A percentile compares a stretch with the other conserved stretches of the same genome.
phyloP scores from a whole-genome alignment of 2,113 vertebrate species.

The Tympanuchus pallidicinctus region DNA sequence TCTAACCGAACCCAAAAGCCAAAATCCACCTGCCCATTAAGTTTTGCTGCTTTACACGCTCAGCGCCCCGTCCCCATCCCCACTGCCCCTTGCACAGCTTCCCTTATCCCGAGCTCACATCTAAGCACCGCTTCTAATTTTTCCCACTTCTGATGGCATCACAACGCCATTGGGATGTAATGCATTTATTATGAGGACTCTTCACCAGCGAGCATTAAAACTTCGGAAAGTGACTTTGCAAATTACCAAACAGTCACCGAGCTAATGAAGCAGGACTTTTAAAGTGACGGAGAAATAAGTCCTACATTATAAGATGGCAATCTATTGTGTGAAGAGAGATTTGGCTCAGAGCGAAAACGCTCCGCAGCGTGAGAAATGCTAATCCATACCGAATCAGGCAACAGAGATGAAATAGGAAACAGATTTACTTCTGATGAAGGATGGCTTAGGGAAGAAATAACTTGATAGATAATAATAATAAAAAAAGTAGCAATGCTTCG shows the following conservation, averaged over 20 bases:
- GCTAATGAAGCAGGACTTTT: constrained; percentile 71
- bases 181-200: constrained; percentile 60
- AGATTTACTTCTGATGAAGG: not conserved
- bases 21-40: constrained; percentile 51
- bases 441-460: not conserved
- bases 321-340: constrained; percentile 52
- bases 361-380: constrained; percentile 40
- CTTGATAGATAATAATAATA: not conserved
- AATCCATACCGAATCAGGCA: constrained; percentile 49
- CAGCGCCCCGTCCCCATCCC: not conserved
- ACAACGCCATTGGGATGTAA: constrained; percentile 67
- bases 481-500: not conserved
- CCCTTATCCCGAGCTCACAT: constrained; percentile 36
- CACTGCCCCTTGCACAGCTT: not conserved
- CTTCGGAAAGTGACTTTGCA: constrained; percentile 76
- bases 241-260: constrained; percentile 66
- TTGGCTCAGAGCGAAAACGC: constrained; percentile 21
- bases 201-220: constrained; percentile 66
- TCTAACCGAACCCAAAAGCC: constrained; percentile 69
- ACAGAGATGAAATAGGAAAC: not conserved
- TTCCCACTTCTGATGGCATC: constrained; percentile 52
- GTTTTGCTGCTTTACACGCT: not conserved
- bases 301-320: constrained; percentile 62
- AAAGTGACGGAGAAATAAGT: constrained; percentile 70
- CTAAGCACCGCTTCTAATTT: constrained; percentile 59